Evolutionary conservation across 2,888 invertebrate genomes (phyloP).

Genomic region (Hypsopygia costalis): DNA sequence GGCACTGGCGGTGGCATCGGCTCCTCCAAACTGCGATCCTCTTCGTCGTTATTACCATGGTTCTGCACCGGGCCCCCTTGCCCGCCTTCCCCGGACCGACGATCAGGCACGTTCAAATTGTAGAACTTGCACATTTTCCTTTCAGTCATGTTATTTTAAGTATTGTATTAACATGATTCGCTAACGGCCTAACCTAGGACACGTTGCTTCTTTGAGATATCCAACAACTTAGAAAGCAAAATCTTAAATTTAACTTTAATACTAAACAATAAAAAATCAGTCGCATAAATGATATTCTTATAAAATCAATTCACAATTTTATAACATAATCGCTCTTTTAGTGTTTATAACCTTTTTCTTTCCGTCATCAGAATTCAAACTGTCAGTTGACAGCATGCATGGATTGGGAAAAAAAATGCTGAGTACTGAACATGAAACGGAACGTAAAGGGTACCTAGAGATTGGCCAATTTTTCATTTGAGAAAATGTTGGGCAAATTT

Average conservation of each 20-base stretch:
- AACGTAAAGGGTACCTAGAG: too few species aligned
- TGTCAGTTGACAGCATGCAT: constrained; percentile 71
- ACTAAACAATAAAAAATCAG: constrained; percentile 40
- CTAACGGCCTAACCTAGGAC: constrained; percentile 78
- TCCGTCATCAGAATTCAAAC: constrained; percentile 79
- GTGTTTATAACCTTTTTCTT: constrained; percentile 77
- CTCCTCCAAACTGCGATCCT: constrained; percentile 58
- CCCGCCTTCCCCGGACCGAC: constrained; percentile 64
- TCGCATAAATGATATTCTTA: constrained; percentile 37
- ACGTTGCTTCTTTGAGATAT: constrained; percentile 62
- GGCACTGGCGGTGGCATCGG: constrained; percentile 79
- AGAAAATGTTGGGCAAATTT: too few species aligned
- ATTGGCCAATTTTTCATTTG: too few species aligned
- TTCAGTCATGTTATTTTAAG: constrained; percentile 78
- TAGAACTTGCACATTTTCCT: constrained; percentile 80
- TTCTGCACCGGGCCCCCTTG: constrained; percentile 50
- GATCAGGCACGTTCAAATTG: constrained; percentile 78
- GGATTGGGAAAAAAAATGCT: not conserved
- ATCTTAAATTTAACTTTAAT: constrained; percentile 37
- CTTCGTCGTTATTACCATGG: constrained; percentile 58
- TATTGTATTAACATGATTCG: constrained; percentile 72
- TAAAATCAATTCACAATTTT: constrained; percentile 42
- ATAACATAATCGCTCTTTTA: constrained; percentile 73
- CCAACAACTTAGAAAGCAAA: constrained; percentile 45
- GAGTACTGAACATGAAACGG: not conserved